Conservation (phyloP, 2,797 vertebrate species). For the Sardinella longiceps region DNA sequence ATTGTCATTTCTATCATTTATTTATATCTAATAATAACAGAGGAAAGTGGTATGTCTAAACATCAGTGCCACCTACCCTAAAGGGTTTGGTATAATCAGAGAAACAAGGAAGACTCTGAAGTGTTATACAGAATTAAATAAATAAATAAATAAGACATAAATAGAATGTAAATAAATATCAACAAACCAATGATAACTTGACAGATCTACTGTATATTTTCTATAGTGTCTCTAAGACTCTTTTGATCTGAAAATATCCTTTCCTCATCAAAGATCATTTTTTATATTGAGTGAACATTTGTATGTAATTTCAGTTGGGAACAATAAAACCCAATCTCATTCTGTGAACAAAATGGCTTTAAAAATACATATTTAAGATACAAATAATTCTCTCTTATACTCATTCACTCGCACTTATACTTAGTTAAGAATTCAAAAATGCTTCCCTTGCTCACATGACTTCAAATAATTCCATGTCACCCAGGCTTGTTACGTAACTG, state of each 20-base stretch:
- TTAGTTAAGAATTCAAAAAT: too few species aligned
- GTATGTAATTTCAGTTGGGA: not conserved
- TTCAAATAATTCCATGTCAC: too few species aligned
- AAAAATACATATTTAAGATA: not conserved
- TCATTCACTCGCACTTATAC: too few species aligned
- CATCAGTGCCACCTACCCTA: not conserved
- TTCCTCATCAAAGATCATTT: not conserved
- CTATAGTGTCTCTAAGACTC: not conserved
- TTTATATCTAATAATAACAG: not conserved
- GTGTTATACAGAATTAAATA: not conserved
- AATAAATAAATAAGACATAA: constrained; percentile 24
- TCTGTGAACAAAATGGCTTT: not conserved
- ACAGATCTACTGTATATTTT: not conserved
- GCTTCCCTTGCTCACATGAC: too few species aligned
- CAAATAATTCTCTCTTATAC: not conserved
- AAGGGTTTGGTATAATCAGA: not conserved
- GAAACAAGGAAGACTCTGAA: not conserved
- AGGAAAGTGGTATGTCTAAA: not conserved
- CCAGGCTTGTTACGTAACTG: not conserved
- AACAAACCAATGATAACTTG: not conserved
- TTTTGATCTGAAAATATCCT: not conserved
- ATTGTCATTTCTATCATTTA: not conserved
- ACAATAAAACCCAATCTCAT: not conserved
- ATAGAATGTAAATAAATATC: constrained; percentile 11
- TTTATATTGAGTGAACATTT: not conserved